Conservation (phyloP, 2,113 vertebrate species). For the Castor canadensis region DNA sequence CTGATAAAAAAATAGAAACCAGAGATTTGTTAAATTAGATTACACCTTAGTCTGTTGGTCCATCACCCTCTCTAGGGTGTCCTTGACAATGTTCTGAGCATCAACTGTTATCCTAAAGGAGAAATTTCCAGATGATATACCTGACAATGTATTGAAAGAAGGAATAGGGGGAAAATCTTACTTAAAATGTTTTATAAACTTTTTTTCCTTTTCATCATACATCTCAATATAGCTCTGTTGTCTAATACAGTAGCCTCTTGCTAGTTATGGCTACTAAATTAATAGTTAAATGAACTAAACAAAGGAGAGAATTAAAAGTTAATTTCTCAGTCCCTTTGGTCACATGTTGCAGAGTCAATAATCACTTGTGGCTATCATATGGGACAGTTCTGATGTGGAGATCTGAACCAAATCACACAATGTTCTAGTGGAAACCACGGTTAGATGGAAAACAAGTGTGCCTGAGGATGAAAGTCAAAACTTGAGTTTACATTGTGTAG, state of each 20-base stretch:
- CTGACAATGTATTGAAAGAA: neutral
- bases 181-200: neutral
- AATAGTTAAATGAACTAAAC: neutral
- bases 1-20: neutral
- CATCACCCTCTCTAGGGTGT: neutral
- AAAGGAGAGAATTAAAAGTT: neutral
- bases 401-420: accelerated
- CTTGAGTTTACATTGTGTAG: too few relatives aligned
- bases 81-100: neutral
- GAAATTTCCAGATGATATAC: neutral
- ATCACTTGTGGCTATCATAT: accelerated
- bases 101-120: neutral
- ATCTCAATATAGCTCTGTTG: neutral
- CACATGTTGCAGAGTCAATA: too few relatives aligned
- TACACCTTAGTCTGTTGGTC: accelerated
- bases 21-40: neutral
- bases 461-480: accelerated
- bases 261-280: neutral
- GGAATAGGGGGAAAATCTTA: neutral
- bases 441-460: accelerated
- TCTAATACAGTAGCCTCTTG: accelerated
- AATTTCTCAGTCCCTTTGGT: neutral
- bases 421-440: accelerated
- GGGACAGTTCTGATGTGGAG: accelerated
- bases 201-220: too few relatives aligned